Conservation (phyloP, 2,113 vertebrate species). For the Seriola quinqueradiata region DNA sequence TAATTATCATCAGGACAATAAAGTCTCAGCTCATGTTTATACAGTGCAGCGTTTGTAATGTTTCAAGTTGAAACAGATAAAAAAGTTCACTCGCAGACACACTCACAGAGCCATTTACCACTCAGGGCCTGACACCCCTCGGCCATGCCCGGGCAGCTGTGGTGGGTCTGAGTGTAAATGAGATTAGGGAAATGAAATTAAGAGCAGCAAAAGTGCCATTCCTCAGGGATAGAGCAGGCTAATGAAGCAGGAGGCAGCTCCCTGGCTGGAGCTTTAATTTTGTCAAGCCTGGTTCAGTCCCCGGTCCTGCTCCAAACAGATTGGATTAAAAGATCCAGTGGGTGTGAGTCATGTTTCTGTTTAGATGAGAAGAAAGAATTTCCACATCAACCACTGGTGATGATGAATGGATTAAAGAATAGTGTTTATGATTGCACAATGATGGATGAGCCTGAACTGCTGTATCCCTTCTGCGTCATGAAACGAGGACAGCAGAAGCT, state of each 20-base stretch:
- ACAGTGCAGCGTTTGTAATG: background rate
- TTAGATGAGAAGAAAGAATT: slow-evolving; percentile 48
- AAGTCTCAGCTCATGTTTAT: background rate
- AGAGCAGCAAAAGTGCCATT: slow-evolving; percentile 54
- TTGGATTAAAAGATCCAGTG: slow-evolving; percentile 61
- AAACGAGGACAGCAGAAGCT: slow-evolving; percentile 20
- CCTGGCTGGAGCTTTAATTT: slow-evolving; percentile 60
- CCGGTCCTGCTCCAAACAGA: slow-evolving; percentile 42
- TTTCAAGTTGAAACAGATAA: slow-evolving; percentile 15
- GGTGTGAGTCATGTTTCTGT: slow-evolving; percentile 57
- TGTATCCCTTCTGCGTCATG: background rate
- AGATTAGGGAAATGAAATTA: slow-evolving; percentile 71
- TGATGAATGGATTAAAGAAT: slow-evolving; percentile 55
- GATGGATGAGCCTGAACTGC: slow-evolving; percentile 51
- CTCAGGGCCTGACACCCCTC: slow-evolving; percentile 19
- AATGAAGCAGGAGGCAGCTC: slow-evolving; percentile 58
- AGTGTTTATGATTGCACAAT: slow-evolving; percentile 22
- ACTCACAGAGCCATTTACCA: background rate
- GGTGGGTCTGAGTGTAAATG: slow-evolving; percentile 48
- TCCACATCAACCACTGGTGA: slow-evolving; percentile 19
- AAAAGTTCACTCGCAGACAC: slow-evolving; percentile 18
- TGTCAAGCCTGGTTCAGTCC: slow-evolving; percentile 50
- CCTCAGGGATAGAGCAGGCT: slow-evolving; percentile 36
- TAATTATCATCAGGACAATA: background rate
- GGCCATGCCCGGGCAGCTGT: slow-evolving; percentile 8